Percentiles rank a stretch among this genome's conserved stretches.
phyloP scores from a whole-genome alignment of 2,797 vertebrate species.

The Chloroceryle inda region DNA sequence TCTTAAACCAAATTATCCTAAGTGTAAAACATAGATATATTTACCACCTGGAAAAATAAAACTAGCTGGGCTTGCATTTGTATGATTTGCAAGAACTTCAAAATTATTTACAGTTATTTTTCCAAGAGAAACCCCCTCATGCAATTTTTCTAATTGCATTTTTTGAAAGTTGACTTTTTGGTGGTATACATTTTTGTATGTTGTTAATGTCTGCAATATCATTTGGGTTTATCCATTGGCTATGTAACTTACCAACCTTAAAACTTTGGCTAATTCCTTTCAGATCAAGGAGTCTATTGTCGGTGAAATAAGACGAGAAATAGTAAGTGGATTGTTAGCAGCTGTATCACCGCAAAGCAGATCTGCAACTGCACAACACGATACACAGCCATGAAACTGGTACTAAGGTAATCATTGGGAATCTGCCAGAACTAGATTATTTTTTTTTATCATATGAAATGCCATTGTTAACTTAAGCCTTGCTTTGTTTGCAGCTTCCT shows the following conservation, averaged over 20 bases:
- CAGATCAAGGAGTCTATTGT: conserved; percentile 94
- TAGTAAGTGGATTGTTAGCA: conserved; percentile 91
- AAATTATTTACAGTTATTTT: not conserved
- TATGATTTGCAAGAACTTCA: not conserved
- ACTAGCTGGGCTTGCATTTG: not conserved
- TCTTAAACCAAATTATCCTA: not conserved
- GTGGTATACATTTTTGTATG: not conserved
- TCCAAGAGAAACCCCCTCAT: not conserved
- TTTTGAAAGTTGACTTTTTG: not conserved
- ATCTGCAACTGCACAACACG: conserved; percentile 76
- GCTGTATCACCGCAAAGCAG: conserved; percentile 84
- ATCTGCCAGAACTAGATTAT: not conserved
- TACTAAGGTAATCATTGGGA: conserved; percentile 72
- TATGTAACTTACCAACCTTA: conserved; percentile 10
- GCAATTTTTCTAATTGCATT: not conserved
- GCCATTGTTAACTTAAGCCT: not conserved
- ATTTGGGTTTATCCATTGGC: not conserved
- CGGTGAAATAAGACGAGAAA: conserved; percentile 92
- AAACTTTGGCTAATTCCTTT: conserved; percentile 41
- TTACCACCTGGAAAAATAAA: not conserved
- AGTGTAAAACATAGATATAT: not conserved
- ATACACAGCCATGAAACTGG: conserved; percentile 68
- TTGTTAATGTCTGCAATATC: not conserved
- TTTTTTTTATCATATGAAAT: not conserved
- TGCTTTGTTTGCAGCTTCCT: not conserved